Evolutionary conservation across 2,797 vertebrate genomes (phyloP), one percentile per base, ranked within the genome.

Genomic region (Syncerus caffer): DNA sequence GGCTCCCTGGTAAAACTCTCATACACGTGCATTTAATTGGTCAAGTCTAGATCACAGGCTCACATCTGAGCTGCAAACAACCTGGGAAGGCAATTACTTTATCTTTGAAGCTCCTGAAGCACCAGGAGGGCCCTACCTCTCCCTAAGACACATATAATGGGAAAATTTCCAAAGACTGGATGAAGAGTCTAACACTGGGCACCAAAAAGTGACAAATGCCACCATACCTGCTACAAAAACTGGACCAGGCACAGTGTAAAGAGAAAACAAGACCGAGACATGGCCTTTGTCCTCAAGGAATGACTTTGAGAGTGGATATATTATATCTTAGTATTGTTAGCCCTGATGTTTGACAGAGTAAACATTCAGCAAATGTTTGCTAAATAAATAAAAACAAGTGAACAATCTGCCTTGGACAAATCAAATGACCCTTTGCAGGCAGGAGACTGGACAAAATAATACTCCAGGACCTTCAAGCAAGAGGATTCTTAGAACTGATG

Each of bases 331-430:
- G 7, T 60, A 23, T 89, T 64, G 80, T 45, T 89, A 96, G 50
- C n/a, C 53, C 7, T 4, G 13, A 17, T 78, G 23, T n/a, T 55
- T 78, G 51, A 34, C 47, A 89, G n/a, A n/a, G 4, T 34, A 78
- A 92, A 92, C 42, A 78, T 60, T 78, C 89, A 82, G 29, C 47
- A 58, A 90, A 53, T 89, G n/a, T 31, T 90, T 82, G 38, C 89
- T 93, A 94, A 94, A 85, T 87, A 92, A 95, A 91, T 78, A 80
- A 85, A 96, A 95, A 82, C 87, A 92, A 96, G 95, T 86, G 45
- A 87, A 92, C 27, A 50, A 9, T 58, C 83, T 94, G 29, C 62
- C 53, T 29, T 21, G 23, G 74, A 84, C 29, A 92, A 94, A 93
- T 84, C 45, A 79, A 93, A 92, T 0, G 10, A 86, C 2, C 27